These are phyloP conservation scores for Aporophyla nigra DNA, from an alignment of 2,888 invertebrate genomes.

Conservation along the genomic window DNA sequence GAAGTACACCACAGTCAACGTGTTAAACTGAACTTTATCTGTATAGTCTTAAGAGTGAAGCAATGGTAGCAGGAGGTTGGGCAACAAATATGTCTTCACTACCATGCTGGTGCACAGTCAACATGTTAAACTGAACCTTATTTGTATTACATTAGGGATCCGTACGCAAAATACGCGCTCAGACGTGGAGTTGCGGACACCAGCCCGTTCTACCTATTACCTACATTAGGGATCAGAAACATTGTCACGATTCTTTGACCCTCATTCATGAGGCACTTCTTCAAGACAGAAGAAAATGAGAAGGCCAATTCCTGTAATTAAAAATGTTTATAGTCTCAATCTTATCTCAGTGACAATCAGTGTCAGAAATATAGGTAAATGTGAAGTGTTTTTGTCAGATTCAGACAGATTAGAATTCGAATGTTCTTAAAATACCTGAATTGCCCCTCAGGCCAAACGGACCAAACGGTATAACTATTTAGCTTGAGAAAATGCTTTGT, in stretches of 20 bases:
- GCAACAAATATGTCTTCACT: constrained; percentile 99
- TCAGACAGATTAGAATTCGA: not conserved
- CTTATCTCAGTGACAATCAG: not conserved
- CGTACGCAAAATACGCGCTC: too few relatives aligned
- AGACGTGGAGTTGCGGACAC: too few relatives aligned
- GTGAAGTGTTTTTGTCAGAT: not conserved
- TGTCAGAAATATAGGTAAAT: not conserved
- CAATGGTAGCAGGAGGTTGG: constrained; percentile 99
- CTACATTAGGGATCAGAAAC: not conserved
- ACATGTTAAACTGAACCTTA: constrained; percentile 91
- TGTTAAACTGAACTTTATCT: constrained; percentile 78
- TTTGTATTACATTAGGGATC: too few relatives aligned
- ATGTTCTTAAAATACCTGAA: not conserved
- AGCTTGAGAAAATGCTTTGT: not conserved
- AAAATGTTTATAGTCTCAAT: not conserved
- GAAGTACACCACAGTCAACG: constrained; percentile 99
- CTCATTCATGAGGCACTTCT: too few relatives aligned
- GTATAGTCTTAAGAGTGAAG: constrained; percentile 92
- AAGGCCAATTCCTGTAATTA: not conserved
- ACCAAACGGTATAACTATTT: not conserved
- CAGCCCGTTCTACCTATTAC: too few relatives aligned
- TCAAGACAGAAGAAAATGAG: not conserved
- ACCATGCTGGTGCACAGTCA: constrained; percentile 99
- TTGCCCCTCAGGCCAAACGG: not conserved
- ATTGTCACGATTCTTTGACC: not conserved